Evolutionary conservation across 1,140 invertebrate genomes (phyloP).

Genomic region (Delia radicum): DNA sequence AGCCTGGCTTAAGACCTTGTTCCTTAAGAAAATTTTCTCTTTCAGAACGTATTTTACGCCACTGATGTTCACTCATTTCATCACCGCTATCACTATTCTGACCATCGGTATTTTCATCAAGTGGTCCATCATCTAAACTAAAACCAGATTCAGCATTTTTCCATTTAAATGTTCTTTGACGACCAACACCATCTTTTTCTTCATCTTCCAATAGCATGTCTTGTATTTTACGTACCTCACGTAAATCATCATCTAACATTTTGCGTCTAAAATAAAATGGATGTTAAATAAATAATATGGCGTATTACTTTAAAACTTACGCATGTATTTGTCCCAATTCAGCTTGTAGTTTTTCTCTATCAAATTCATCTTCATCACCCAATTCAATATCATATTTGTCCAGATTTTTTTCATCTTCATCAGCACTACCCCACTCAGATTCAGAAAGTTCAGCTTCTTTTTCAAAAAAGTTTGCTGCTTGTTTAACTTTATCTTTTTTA

Average conservation of each 20-base stretch:
- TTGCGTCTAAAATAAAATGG: conserved; percentile 59
- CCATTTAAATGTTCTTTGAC: conserved; percentile 77
- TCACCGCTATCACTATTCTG: conserved; percentile 61
- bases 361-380: conserved; percentile 71
- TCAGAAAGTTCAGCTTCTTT: conserved; percentile 84
- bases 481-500: conserved; percentile 58
- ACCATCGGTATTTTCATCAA: conserved; percentile 39
- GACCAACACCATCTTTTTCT: conserved; percentile 70
- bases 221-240: conserved; percentile 71
- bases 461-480: conserved; percentile 70
- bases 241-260: conserved; percentile 75
- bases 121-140: conserved; percentile 43
- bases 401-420: conserved; percentile 72
- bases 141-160: conserved; percentile 65
- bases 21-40: conserved; percentile 64
- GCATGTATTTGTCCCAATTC: conserved; percentile 69
- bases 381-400: conserved; percentile 70
- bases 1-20: conserved; percentile 19
- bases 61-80: conserved; percentile 63
- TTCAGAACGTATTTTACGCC: conserved; percentile 65
- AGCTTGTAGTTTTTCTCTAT: conserved; percentile 63
- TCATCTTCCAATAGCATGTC: conserved; percentile 82
- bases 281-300: conserved; percentile 23
- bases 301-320: conserved; percentile 45
- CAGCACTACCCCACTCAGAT: conserved; percentile 72